Evolutionary conservation across 1,140 invertebrate genomes (phyloP), one percentile per base, ranked within the genome.

Genomic region (Bombus soroeensis): DNA sequence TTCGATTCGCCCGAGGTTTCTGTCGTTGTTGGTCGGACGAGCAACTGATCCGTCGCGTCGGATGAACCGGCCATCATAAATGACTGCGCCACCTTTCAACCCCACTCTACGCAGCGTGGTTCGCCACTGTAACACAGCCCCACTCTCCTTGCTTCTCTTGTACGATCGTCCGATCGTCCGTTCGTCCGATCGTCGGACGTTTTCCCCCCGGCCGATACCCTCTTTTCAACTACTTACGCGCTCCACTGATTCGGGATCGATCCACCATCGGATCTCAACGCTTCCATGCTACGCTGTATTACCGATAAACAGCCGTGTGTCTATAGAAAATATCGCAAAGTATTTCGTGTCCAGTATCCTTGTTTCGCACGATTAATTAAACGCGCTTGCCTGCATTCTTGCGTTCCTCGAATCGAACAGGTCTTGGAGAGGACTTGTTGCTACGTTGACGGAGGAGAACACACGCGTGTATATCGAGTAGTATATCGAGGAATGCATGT

Each of bases 71-170:
- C 80, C 83, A 87, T 28, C 90, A 88, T 91, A 91, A 90, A 87
- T 85, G 89, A 87, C 85, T 76, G 89, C 85, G 90, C 89, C 82
- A 87, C 87, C 83, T 87, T 90, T 89, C 89, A 85, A 81, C 89
- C 90, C 90, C 90, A 90, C 89, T 22, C 47, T 74, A 90, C 79
- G 74, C 78, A 81, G 41, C 73, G 64, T 78, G 77, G 81, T 84
- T 87, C 74, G 78, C 88, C 89, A 85, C 87, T 87, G 85, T 88
- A 88, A 89, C 89, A 73, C 75, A 91, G 81, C 82, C 79, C 84
- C 88, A 86, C 88, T 78, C 37, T 25, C 86, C 83, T 83, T 83
- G 25, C 82, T 37, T 76, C 80, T 82, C 86, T 22, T 64, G 85
- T 78, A 83, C 88, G 87, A 88, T 89, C 59, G 1, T 47, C 43